Evolutionary conservation across 2,797 vertebrate species (phyloP).

Genomic region (Oreonectes daqikongensis): DNA sequence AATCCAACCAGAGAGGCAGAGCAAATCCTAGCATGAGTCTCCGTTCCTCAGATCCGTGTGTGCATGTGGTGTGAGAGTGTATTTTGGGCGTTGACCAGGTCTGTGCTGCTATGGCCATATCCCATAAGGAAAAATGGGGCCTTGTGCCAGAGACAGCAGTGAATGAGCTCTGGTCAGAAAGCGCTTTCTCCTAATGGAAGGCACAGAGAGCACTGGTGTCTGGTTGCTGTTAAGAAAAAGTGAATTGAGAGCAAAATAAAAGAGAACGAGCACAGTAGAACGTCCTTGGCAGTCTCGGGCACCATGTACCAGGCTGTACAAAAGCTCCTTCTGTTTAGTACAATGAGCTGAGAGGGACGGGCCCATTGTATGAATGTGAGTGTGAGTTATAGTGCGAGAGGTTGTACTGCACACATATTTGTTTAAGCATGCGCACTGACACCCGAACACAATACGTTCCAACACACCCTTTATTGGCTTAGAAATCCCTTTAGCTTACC

Average conservation of each 20-base stretch:
- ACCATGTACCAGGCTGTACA: conserved; percentile 50
- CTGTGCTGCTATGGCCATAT: conserved; percentile 36
- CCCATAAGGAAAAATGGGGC: conserved; percentile 41
- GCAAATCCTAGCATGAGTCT: conserved; percentile 30
- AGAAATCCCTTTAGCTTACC: background rate
- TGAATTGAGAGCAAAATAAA: conserved; percentile 42
- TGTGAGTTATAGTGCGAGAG: conserved; percentile 36
- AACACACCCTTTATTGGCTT: conserved; percentile 30
- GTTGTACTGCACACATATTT: conserved; percentile 43
- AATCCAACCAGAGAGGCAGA: conserved; percentile 44
- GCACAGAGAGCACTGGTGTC: conserved; percentile 42
- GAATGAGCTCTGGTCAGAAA: conserved; percentile 37
- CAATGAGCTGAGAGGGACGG: background rate
- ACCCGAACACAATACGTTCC: conserved; percentile 22
- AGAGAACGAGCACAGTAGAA: conserved; percentile 34
- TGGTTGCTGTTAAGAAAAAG: conserved; percentile 48
- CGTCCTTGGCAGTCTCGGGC: conserved; percentile 44
- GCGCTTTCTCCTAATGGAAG: conserved; percentile 27
- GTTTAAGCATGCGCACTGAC: conserved; percentile 49
- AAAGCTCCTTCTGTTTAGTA: conserved; percentile 51
- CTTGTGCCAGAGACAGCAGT: conserved; percentile 36
- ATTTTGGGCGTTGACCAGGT: conserved; percentile 37
- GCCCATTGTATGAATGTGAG: conserved; percentile 27
- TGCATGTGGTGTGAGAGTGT: conserved; percentile 37
- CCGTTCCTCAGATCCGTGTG: conserved; percentile 14